Evolutionary conservation across 2,888 invertebrate species (phyloP), one percentile per base, ranked within the genome.

Genomic region (Phaonia tiefii): DNA sequence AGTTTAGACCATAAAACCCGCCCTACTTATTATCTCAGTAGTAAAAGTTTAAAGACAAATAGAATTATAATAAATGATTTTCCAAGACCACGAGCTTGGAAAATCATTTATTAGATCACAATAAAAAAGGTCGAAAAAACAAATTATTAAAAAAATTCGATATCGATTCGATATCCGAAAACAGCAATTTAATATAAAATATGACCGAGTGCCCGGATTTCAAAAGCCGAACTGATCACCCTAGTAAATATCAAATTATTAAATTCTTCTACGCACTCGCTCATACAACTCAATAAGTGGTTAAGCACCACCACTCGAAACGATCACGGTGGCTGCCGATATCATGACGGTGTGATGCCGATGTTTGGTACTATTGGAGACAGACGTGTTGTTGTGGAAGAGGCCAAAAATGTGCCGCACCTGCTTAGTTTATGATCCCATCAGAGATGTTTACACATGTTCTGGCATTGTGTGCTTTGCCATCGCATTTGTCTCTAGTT

Each of bases 381-480:
- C 4, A 31, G 31, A 31, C 3, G 31, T 31, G 31, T 8, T 31
- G 31, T 3, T 31, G n/a, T n/a, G 31, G 3, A 31, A 5, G 31
- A 8, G 31, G 31, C 31, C 3, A 31, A 31, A 31, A 31, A 75
- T 81, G 81, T 81, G 81, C 72, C 78, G 69, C 81, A 81, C 78
- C 81, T 81, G 81, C 81, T 42, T 13, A 22, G 17, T 25, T 42
- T 44, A 15, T 31, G 72, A 66, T 73, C 56, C 11, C n/a, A 37
- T 11, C 22, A 25, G 3, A 66, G 20, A 69, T 75, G 69, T 63
- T 72, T 75, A 81, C 78, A 78, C 78, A 78, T 78, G 81, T 75
- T 75, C 20, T 72, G n/a, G 39, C 42, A 46, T 22, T 71, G 20
- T 76, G 22, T 39, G 11, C 10, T 70, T 31, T 31, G 3, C 8